Evolutionary conservation across 2,113 vertebrate species (phyloP).

Genomic region (Lepidothrix coronata): DNA sequence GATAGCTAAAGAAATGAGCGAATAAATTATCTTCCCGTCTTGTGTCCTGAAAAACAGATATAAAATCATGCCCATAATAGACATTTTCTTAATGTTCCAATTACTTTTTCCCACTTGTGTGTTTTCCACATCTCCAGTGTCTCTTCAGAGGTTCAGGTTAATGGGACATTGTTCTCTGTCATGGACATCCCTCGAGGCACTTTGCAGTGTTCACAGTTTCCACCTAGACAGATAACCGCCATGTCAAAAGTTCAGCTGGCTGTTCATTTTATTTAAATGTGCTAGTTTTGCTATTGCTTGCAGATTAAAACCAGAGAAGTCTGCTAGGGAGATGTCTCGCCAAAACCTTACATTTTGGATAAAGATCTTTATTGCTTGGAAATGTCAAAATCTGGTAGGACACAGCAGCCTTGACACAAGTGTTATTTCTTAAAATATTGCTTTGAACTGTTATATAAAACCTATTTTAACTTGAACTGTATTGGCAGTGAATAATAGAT

Average conservation of each 20-base stretch:
- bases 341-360: constrained; percentile 57
- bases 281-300: constrained; percentile 11
- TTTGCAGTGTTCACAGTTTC: background rate
- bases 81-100: background rate
- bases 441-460: constrained; percentile 69
- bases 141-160: constrained; percentile 38
- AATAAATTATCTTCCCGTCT: background rate
- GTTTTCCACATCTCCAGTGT: constrained; percentile 9
- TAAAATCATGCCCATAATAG: background rate
- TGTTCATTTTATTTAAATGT: constrained; percentile 58
- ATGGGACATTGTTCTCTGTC: constrained; percentile 21
- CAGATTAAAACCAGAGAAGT: constrained; percentile 42
- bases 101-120: background rate
- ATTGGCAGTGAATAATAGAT: constrained; percentile 71
- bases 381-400: constrained; percentile 67
- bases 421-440: constrained; percentile 66
- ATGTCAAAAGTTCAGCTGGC: constrained; percentile 50
- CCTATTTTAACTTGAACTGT: constrained; percentile 67
- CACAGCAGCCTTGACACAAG: constrained; percentile 55
- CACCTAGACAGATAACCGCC: constrained; percentile 45
- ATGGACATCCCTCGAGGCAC: background rate
- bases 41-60: background rate
- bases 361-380: constrained; percentile 55
- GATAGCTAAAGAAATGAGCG: background rate
- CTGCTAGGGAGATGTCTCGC: constrained; percentile 19